Base-by-base conservation (phyloP, 2,797 vertebrate species). In the Cyclopterus lumpus region DNA sequence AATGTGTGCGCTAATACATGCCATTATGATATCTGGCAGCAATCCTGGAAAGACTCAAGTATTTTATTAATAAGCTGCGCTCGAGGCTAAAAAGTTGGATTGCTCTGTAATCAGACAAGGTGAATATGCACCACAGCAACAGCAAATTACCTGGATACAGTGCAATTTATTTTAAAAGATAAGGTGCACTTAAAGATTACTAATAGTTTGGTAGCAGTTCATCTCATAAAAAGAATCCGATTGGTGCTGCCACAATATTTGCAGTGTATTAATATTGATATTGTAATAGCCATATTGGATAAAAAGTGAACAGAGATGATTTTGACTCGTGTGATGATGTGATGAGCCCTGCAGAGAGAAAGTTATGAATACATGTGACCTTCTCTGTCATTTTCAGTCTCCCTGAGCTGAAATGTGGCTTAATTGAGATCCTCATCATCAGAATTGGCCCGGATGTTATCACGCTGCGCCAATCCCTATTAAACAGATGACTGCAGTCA, bases 341-440 rank as follows among this genome's bases (percentile, higher is more conserved):
- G 26, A 57, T 44, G 42, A 64, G 16, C 30, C 14, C 24, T 71
- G 32, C 34, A 55, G 5, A 28, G 46, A 70, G 16, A 40, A 59
- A 48, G 51, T 61, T 65, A 48, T 67, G 8, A 60, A 73, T 61
- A n/a, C 26, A n/a, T 71, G 16, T 66, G 73, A 84, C 77, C 82
- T 80, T 81, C 32, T 72, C 62, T 85, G 76, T 89, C 80, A 77
- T 55, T 72, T 75, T 76, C 55, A 46, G 18, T 83, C 69, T 65
- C 59, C 73, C 57, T 51, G 61, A 80, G 64, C 54, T 67, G 66
- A 84, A 68, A 75, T 72, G 34, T 72, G 65, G 55, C 59, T 73
- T 65, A 73, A 80, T 49, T 70, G 73, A 76, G 40, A 80, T 82
- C 32, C 76, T 77, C 32, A 60, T 51, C 44, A 63, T 70, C 57